These are phyloP conservation scores for Trichogramma dendrolimi DNA, from an alignment of 2,888 invertebrate species.

Conservation along the genomic window DNA sequence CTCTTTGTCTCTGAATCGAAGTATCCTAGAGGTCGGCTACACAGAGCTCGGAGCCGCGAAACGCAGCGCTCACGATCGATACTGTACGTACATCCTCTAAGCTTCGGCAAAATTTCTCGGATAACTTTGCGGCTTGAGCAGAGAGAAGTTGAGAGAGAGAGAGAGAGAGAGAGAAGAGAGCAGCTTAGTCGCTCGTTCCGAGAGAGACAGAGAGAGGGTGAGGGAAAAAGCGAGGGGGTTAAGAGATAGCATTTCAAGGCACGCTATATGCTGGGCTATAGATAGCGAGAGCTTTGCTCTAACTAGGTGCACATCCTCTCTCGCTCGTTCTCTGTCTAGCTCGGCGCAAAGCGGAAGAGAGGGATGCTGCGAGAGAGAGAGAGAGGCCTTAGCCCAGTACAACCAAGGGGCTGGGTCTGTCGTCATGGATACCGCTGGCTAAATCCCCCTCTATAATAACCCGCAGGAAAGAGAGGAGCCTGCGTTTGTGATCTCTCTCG, in stretches of 20 bases:
- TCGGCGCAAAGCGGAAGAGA: not conserved
- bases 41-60: no score
- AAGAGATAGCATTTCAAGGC: not conserved
- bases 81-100: no score
- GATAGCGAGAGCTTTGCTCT: not conserved
- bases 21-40: no score
- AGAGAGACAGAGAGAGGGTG: no score
- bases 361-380: constrained; percentile 1
- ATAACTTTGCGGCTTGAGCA: no score
- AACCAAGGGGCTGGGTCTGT: constrained; percentile 45
- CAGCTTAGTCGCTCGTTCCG: no score
- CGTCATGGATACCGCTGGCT: constrained; percentile 50
- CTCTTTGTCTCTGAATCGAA: no score
- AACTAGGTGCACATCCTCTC: not conserved
- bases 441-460: constrained; percentile 22
- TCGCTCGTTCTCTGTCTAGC: not conserved
- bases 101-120: no score
- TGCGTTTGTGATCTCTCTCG: constrained; percentile 19
- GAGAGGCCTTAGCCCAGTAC: constrained; percentile 1
- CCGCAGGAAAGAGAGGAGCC: constrained; percentile 6
- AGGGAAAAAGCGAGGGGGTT: not conserved
- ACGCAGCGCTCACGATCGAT: no score
- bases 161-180: no score
- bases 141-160: no score
- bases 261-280: not conserved